These are phyloP conservation scores for Coregonus suidteri DNA, from an alignment of 2,797 vertebrate genomes.

Conservation along the genomic window DNA sequence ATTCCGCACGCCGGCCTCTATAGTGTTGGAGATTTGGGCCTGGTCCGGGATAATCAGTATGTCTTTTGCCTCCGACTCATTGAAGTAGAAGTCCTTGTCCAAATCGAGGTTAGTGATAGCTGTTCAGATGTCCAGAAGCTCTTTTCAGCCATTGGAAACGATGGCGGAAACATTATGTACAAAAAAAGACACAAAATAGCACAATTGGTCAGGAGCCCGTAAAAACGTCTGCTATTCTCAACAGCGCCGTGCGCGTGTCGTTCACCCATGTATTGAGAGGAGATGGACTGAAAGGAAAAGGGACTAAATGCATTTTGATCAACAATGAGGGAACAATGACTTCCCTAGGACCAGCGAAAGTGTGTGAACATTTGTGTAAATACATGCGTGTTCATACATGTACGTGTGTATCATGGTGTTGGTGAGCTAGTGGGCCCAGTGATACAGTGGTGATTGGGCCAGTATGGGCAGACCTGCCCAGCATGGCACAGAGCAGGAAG, in stretches of 20 bases:
- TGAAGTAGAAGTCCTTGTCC: too few species aligned
- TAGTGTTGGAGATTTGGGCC: too few species aligned
- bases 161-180: too few species aligned
- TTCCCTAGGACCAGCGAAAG: neutral
- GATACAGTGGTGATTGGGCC: neutral
- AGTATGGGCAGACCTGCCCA: slow-evolving; percentile 40
- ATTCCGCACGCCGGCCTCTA: too few species aligned
- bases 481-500: slow-evolving; percentile 65
- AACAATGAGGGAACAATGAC: neutral
- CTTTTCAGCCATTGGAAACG: too few species aligned
- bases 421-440: neutral
- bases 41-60: too few species aligned
- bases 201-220: too few species aligned
- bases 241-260: neutral
- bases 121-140: too few species aligned
- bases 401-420: neutral
- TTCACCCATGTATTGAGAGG: neutral
- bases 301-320: neutral
- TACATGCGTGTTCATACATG: neutral
- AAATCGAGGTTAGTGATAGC: too few species aligned
- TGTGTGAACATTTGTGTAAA: neutral
- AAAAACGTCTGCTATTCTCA: too few species aligned
- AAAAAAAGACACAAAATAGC: too few species aligned
- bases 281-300: neutral
- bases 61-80: too few species aligned